Evolutionary conservation across 2,888 invertebrate species (phyloP).

Genomic region (Orthonychiurus folsomi): DNA sequence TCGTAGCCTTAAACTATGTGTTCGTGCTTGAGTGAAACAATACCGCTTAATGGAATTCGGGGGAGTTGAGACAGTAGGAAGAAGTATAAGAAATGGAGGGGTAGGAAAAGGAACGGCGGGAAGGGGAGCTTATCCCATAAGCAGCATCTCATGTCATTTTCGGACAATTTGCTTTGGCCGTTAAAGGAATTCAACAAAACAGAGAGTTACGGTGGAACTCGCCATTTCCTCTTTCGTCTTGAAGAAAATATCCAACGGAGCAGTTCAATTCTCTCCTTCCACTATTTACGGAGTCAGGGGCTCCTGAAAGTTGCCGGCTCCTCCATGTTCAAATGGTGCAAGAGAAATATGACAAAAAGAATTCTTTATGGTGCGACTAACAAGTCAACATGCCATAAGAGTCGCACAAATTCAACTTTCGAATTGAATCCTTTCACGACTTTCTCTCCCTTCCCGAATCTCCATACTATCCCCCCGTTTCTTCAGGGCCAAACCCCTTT

Average conservation of each 20-base stretch:
- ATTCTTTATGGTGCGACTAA: slow-evolving; percentile 35
- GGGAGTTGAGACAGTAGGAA: not conserved
- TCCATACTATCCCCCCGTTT: not conserved
- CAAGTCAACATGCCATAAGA: slow-evolving; percentile 1
- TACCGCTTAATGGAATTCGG: slow-evolving; percentile 5
- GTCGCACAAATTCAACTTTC: not conserved
- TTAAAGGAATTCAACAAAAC: slow-evolving; percentile 11
- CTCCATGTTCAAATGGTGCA: slow-evolving; percentile 39
- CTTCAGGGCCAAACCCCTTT: too few relatives aligned
- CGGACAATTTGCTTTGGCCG: slow-evolving; percentile 26
- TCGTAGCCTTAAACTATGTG: not conserved
- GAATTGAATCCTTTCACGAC: not conserved
- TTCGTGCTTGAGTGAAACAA: slow-evolving; percentile 1
- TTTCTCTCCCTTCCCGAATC: not conserved
- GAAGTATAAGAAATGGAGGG: slow-evolving; percentile 1
- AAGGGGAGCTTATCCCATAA: slow-evolving; percentile 18
- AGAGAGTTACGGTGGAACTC: slow-evolving; percentile 9
- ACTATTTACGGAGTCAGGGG: slow-evolving; percentile 7
- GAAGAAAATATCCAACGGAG: not conserved
- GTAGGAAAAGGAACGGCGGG: slow-evolving; percentile 10
- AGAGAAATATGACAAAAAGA: slow-evolving; percentile 41
- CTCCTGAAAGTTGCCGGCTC: slow-evolving; percentile 13
- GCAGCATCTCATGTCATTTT: slow-evolving; percentile 26
- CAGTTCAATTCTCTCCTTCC: slow-evolving; percentile 4
- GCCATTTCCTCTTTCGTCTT: not conserved